Evolutionary conservation across 2,888 invertebrate species (phyloP), one percentile per base, ranked within the genome.

Genomic region (Drosophila neonasuta): DNA sequence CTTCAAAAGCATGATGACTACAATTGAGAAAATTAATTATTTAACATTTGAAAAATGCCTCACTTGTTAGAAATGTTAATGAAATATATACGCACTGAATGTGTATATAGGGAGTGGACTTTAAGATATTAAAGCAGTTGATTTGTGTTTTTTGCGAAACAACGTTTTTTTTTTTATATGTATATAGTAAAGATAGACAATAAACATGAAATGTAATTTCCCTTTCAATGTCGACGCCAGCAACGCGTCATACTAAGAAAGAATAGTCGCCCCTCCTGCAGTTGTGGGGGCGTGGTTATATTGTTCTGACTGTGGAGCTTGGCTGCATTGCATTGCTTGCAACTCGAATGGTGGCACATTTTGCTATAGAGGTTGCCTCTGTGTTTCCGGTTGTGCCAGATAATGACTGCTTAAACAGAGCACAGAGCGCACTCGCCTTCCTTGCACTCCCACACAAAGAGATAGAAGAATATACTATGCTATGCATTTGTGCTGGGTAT

Each of bases 121-220:
- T 41, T 30, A 17, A 36, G 13, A 48, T 41, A 48, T 17, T 9
- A 34, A 30, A 55, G 15, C 46, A 20, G 54, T 61, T 29, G 50
- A 29, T 65, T 67, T 71, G 51, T 29, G 39, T n/a, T 34, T 61
- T 15, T 11, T 64, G 67, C 60, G 36, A 72, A 82, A 80, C n/a
- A 77, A 44, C 45, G 36, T 78, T 80, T 80, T 80, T 80, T 13
- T 80, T 80, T 80, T 80, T 72, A 65, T 70, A 6, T 24, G 4
- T 6, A 24, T 24, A 24, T 24, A 24, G 24, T 24, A 77, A 82
- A 81, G 78, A 80, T 74, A 85, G 78, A 85, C 82, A 80, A 81
- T 85, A 81, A 85, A 84, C 75, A 77, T 83, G 83, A 83, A 83
- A 83, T 83, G 86, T 81, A 83, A 83, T 83, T 83, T 83, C 83